phyloP scores from a whole-genome alignment of 2,113 vertebrate genomes.

The Eurystomus gularis region DNA sequence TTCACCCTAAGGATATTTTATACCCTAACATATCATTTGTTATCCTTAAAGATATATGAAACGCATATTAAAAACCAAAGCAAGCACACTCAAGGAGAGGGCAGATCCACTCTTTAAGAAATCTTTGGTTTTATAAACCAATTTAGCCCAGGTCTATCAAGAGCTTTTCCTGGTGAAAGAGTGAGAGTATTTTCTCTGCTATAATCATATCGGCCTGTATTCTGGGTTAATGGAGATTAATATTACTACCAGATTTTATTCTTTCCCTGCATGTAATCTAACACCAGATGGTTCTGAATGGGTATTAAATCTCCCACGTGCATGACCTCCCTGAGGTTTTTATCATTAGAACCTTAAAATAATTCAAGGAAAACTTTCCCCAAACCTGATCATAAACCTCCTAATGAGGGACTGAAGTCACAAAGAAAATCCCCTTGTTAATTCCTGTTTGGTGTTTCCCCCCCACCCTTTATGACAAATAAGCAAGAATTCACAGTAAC shows the following conservation, averaged over 20 bases:
- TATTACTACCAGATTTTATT: slow-evolving; percentile 65
- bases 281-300: slow-evolving; percentile 62
- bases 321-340: slow-evolving; percentile 60
- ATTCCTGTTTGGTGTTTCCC: slow-evolving; percentile 11
- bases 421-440: slow-evolving; percentile 45
- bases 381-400: slow-evolving; percentile 43
- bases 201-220: slow-evolving; percentile 56
- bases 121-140: slow-evolving; percentile 33
- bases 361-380: slow-evolving; percentile 56
- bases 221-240: slow-evolving; percentile 64
- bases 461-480: neutral
- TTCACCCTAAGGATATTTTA: neutral
- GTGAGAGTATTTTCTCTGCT: slow-evolving; percentile 41
- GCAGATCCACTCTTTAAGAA: neutral
- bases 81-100: neutral
- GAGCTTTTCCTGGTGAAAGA: slow-evolving; percentile 31
- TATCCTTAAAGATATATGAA: neutral
- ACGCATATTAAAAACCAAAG: neutral
- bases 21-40: neutral
- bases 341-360: slow-evolving; percentile 66
- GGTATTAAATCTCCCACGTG: slow-evolving; percentile 51
- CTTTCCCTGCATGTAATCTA: slow-evolving; percentile 57
- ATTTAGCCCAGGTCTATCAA: slow-evolving; percentile 34
- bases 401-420: slow-evolving; percentile 55
- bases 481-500: slow-evolving; percentile 16